These are phyloP conservation scores for Climacteris rufus DNA, from an alignment of 2,113 vertebrate genomes.

Conservation along the genomic window DNA sequence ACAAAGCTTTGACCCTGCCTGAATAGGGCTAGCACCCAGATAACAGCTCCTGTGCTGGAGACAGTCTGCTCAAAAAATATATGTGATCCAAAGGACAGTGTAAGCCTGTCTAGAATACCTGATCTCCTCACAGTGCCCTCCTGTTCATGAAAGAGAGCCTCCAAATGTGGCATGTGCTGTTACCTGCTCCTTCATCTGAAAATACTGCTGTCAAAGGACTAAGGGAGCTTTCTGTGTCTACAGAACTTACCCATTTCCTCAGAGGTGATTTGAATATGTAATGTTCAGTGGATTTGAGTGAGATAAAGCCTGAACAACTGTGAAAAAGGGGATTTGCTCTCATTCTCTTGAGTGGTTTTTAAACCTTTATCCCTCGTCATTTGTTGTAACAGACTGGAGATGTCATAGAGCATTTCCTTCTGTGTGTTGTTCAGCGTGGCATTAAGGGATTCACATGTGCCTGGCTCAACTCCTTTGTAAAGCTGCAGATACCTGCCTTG, in stretches of 20 bases:
- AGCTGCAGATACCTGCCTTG: background rate
- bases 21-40: background rate
- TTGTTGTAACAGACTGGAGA: background rate
- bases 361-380: background rate
- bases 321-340: background rate
- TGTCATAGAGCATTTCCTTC: background rate
- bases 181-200: background rate
- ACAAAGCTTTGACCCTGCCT: background rate
- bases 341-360: background rate
- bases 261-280: background rate
- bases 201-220: background rate
- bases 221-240: background rate
- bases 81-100: background rate
- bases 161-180: background rate
- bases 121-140: background rate
- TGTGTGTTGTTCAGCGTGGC: background rate
- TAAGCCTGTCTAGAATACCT: background rate
- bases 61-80: background rate
- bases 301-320: background rate
- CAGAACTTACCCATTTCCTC: background rate
- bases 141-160: background rate
- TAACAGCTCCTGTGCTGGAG: background rate
- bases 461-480: background rate
- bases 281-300: background rate
- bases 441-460: background rate